Base-by-base conservation (phyloP, 2,888 invertebrate genomes). In the Nineta flava region DNA sequence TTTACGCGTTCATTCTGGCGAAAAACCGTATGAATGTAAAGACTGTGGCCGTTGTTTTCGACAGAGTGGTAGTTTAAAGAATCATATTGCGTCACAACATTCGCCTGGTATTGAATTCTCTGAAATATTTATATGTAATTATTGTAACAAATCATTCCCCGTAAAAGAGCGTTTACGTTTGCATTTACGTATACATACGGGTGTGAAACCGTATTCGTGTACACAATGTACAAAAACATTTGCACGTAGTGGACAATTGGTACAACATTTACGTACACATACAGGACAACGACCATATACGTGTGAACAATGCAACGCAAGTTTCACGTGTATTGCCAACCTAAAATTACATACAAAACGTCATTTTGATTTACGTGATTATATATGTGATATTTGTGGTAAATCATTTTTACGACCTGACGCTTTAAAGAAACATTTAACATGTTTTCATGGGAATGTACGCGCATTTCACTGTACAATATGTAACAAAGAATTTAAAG, bases 401-500 rank as follows among this genome's bases (percentile, higher is more conserved):
- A 83, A 84, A 57, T 77, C 79, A 26, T 90, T 88, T 62, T 72
- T 82, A 41, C 74, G 85, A 3, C 73, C 82, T 7, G 83, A 85
- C 60, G 82, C 83, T 1, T 66, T 90, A 55, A 78, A 78, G 56
- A 79, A 86, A 53, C 90, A 90, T 62, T 70, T 87, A 26, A 78
- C 79, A 57, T 81, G 85, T 57, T 76, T 78, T 56, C 90, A 90
- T 59, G 77, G 74, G 31, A 85, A 85, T 50, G 69, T 79, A 2
- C 79, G 80, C 55, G 79, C 83, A 19, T 83, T 87, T 58, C 77
- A 83, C 55, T 91, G 90, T 64, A 77, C 80, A 2, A 76, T 90
- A 51, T 91, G 90, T 62, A 81, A 83, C 58, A 86, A 87, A 60
- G 76, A 76, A 44, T 75, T 88, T 53, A 87, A 86, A 60, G 87